Conservation (phyloP, 1,140 invertebrate species). For the Saccostrea echinata region DNA sequence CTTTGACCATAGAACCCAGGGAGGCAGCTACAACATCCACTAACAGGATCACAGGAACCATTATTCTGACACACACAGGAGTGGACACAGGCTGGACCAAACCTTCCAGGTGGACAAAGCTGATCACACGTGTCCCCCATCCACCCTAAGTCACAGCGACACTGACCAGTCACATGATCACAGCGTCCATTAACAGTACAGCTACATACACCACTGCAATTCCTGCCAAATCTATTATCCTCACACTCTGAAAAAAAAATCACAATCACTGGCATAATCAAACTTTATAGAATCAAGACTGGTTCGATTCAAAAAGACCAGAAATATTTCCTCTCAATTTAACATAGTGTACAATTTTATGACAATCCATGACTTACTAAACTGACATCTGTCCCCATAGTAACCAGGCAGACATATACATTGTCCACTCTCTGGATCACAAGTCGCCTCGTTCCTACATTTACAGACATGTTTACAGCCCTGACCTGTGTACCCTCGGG, state of each 20-base stretch:
- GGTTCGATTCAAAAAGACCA: no score
- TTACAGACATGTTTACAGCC: constrained; percentile 72
- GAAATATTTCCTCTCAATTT: no score
- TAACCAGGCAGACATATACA: constrained; percentile 92
- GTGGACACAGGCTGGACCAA: constrained; percentile 84
- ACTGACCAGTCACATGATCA: constrained; percentile 88
- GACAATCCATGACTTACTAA: constrained; percentile 72
- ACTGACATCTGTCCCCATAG: constrained; percentile 86
- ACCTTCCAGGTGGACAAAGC: constrained; percentile 77
- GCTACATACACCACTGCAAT: constrained; percentile 89
- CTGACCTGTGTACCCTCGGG: constrained; percentile 68
- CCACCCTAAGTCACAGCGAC: constrained; percentile 90
- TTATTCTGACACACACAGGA: constrained; percentile 88
- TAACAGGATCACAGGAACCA: constrained; percentile 76
- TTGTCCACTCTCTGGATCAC: constrained; percentile 86
- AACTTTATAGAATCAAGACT: neutral
- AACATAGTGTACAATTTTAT: neutral
- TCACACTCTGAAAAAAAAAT: constrained; percentile 82
- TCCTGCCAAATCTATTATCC: constrained; percentile 86
- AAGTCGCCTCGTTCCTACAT: constrained; percentile 76
- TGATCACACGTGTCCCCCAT: constrained; percentile 86
- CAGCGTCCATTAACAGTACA: constrained; percentile 92
- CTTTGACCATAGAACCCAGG: constrained; percentile 79
- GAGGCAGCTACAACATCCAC: constrained; percentile 80
- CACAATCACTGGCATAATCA: neutral